A percentile compares a stretch with the other conserved stretches of the same genome.
Conservation (phyloP, 2,113 vertebrate species). For the Conger conger region DNA sequence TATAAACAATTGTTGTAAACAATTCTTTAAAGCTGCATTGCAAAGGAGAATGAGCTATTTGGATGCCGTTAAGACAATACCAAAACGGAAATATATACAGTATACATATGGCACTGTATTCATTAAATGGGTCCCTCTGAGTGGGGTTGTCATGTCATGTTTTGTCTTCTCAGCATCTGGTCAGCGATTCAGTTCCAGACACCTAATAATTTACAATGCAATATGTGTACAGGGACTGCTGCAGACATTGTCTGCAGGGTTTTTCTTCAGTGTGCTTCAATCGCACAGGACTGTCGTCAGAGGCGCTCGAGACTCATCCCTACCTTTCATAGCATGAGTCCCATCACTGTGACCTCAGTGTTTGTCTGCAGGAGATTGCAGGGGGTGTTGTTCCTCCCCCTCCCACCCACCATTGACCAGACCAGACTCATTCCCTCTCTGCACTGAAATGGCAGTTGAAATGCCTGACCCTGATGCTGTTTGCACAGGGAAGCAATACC, state of each 20-base stretch:
- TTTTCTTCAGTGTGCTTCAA: background rate
- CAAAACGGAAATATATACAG: background rate
- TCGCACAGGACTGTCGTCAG: background rate
- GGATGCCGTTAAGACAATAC: background rate
- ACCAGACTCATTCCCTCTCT: background rate
- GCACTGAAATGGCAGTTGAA: background rate
- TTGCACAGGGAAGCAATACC: background rate
- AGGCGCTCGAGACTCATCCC: background rate
- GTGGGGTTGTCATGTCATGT: background rate
- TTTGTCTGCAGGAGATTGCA: background rate
- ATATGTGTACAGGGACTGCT: background rate
- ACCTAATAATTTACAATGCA: background rate
- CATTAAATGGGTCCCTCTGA: conserved; percentile 10
- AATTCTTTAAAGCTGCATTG: background rate
- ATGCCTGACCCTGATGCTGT: background rate
- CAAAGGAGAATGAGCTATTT: background rate
- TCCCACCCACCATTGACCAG: background rate
- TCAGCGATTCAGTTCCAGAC: background rate
- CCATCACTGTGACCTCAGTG: background rate
- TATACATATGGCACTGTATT: background rate
- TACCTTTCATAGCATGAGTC: background rate
- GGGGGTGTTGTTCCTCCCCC: background rate
- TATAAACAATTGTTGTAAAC: background rate
- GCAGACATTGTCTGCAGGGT: background rate
- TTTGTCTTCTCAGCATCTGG: background rate